phyloP scores from a whole-genome alignment of 1,140 invertebrate genomes.

The Plectrocnemia conspersa region DNA sequence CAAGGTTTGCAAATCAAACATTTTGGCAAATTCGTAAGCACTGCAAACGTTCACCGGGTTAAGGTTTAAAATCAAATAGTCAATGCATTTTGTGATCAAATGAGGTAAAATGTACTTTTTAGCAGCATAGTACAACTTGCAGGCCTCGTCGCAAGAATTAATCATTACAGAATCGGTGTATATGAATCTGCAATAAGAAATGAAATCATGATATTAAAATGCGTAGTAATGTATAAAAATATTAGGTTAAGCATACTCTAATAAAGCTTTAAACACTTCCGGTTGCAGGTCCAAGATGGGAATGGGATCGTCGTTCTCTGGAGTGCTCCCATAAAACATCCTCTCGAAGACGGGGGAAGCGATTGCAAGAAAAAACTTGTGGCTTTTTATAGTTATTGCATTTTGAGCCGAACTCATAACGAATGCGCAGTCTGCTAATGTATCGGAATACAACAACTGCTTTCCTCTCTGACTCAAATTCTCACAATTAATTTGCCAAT shows the following conservation, averaged over 20 bases:
- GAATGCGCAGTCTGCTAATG: background rate
- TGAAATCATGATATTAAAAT: background rate
- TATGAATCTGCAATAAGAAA: constrained; percentile 61
- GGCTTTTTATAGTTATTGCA: background rate
- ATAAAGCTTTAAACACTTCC: constrained; percentile 1
- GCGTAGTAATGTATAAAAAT: no score
- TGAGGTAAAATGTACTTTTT: constrained; percentile 84
- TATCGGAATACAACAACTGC: background rate
- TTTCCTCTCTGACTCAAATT: background rate
- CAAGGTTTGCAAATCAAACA: constrained; percentile 74
- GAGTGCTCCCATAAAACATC: background rate
- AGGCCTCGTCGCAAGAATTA: constrained; percentile 74
- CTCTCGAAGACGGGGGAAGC: background rate
- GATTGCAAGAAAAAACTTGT: background rate
- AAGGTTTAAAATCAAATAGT: constrained; percentile 73
- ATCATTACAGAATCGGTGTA: constrained; percentile 76
- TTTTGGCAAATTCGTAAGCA: constrained; percentile 77
- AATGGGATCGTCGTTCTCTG: constrained; percentile 1
- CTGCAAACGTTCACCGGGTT: constrained; percentile 74
- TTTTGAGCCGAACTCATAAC: background rate
- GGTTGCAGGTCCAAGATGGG: background rate
- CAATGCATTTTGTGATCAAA: constrained; percentile 73
- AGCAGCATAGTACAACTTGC: constrained; percentile 79
- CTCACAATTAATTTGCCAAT: background rate
- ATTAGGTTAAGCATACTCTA: no score